Evolutionary conservation across 2,888 invertebrate genomes (phyloP), one percentile per base, ranked within the genome.

Genomic region (Torymus aiolomorphi): DNA sequence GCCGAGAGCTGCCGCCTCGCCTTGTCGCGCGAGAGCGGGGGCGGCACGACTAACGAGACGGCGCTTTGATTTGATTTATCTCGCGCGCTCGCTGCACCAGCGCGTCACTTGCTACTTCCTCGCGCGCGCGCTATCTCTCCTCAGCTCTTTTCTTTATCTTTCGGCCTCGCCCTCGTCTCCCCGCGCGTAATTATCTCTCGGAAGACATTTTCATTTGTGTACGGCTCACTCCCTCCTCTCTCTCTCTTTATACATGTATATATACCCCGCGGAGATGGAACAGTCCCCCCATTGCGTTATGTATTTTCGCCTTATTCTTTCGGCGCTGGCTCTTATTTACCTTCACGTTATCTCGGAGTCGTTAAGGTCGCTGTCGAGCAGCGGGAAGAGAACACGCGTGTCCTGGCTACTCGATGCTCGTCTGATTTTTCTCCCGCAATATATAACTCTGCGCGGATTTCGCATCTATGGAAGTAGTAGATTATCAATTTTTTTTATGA

Each of bases 181-280:
- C 76, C 81, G 80, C 80, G 84, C 83, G 84, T 84, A 85, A 86
- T 86, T 87, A 86, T 86, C 86, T 86, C 88, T 86, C 86, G 87
- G 87, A 88, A 88, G 88, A 88, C 88, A 86, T 88, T 81, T 86
- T 87, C 86, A 86, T 88, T 88, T 86, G 82, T 82, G 76, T 70
- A 59, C 31, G 62, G 72, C 63, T 62, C 56, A 18, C 42, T 42
- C 51, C 13, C 12, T 2, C 31, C 20, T 13, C 49, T 49, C 20
- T 57, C 20, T 49, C 42, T 63, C 49, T 63, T 52, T n/a, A n/a
- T n/a, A n/a, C 57, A 57, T 67, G 56, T 78, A 24, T 69, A 69
- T 74, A 62, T 70, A n/a, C n/a, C n/a, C 65, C 56, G 51, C 65
- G 14, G 56, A 69, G 24, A 75, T 52, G 24, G 56, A 56, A 42